phyloP scores from a whole-genome alignment of 2,113 vertebrate species.

The Tachysurus vachellii region DNA sequence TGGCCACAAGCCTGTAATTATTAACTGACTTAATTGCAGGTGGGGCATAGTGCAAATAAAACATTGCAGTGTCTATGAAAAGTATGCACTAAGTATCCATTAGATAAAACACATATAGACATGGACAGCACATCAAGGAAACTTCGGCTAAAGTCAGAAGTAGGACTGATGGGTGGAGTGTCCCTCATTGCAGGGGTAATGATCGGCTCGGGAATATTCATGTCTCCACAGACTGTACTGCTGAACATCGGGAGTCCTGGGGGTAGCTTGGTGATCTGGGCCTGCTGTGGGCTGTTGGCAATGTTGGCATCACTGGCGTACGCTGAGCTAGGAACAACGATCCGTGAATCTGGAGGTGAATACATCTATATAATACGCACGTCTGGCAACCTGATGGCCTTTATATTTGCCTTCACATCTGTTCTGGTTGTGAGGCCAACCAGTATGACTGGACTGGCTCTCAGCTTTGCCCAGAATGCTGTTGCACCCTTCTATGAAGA shows the following conservation, averaged over 20 bases:
- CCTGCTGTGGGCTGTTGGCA: slow-evolving; percentile 75
- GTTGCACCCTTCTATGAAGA: slow-evolving; percentile 78
- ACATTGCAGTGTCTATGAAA: neutral
- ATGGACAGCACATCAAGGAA: slow-evolving; percentile 52
- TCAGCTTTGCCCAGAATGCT: slow-evolving; percentile 80
- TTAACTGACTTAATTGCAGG: slow-evolving; percentile 21
- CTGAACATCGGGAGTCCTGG: slow-evolving; percentile 77
- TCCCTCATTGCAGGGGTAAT: slow-evolving; percentile 83
- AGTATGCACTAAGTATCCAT: too few species aligned
- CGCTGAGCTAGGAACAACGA: slow-evolving; percentile 81
- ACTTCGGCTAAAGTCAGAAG: slow-evolving; percentile 63
- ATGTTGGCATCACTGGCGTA: slow-evolving; percentile 80
- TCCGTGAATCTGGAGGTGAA: slow-evolving; percentile 83
- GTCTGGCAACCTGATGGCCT: slow-evolving; percentile 81
- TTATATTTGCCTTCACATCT: slow-evolving; percentile 77
- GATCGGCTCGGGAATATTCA: slow-evolving; percentile 81
- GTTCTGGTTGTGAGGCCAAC: slow-evolving; percentile 80
- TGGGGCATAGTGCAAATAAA: neutral
- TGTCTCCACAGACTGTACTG: slow-evolving; percentile 77
- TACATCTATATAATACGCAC: slow-evolving; percentile 84
- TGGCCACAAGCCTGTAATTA: slow-evolving; percentile 19
- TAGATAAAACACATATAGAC: neutral
- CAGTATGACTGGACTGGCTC: slow-evolving; percentile 71
- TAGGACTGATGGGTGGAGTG: slow-evolving; percentile 73
- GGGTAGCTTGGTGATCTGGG: slow-evolving; percentile 82